Evolutionary conservation across 2,797 vertebrate species (phyloP).

Genomic region (Enteromius thamalakanensis): DNA sequence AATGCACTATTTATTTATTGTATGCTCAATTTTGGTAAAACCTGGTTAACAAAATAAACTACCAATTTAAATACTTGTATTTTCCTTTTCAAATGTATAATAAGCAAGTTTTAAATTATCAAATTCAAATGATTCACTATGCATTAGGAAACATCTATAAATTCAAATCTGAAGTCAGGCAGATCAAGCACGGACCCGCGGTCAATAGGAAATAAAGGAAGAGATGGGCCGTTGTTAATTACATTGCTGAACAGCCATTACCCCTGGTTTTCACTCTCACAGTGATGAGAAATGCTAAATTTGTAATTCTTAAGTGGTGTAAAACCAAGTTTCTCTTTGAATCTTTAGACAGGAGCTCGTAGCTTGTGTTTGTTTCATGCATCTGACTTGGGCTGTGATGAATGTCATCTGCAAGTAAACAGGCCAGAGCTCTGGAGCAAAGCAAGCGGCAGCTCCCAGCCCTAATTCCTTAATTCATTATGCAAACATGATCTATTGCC

Average conservation of each 20-base stretch:
- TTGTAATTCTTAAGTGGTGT: background rate
- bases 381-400: constrained; percentile 53
- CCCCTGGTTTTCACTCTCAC: constrained; percentile 7
- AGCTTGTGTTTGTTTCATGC: constrained; percentile 33
- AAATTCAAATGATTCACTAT: constrained; percentile 19
- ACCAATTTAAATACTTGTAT: background rate
- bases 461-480: constrained; percentile 71
- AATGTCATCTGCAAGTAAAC: constrained; percentile 59
- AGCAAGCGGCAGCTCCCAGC: constrained; percentile 66
- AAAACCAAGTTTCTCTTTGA: background rate
- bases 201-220: constrained; percentile 26
- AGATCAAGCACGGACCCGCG: background rate
- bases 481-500: constrained; percentile 68
- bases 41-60: background rate
- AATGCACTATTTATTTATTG: too few species aligned
- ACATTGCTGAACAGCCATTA: constrained; percentile 23
- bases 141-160: constrained; percentile 37
- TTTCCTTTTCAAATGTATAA: background rate
- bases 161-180: constrained; percentile 34
- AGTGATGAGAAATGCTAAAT: constrained; percentile 1
- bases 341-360: constrained; percentile 9
- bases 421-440: constrained; percentile 52
- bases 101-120: background rate
- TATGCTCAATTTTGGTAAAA: background rate
- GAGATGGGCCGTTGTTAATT: constrained; percentile 19